Percentiles rank a stretch among this genome's conserved stretches.
Evolutionary conservation across 2,113 vertebrate genomes (phyloP).

Genomic region (Ursus arctos): DNA sequence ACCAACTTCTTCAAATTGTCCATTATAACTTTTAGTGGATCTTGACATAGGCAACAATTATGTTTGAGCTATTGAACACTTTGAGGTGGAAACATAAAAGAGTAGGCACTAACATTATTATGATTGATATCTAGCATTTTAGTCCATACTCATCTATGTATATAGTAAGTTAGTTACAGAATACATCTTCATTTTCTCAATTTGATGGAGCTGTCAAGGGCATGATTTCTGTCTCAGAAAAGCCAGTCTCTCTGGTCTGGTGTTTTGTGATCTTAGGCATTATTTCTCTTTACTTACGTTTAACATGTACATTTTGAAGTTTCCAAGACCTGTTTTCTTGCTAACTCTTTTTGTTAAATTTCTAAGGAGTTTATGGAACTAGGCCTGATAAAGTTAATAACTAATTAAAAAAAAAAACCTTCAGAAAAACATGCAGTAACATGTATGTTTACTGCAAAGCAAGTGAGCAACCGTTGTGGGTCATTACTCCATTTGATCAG

Average conservation of each 20-base stretch:
- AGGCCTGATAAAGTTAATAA: slow-evolving; percentile 26
- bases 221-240: slow-evolving; percentile 47
- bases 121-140: slow-evolving; percentile 57
- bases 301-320: slow-evolving; percentile 39
- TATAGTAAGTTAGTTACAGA: not conserved
- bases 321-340: not conserved
- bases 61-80: slow-evolving; percentile 16
- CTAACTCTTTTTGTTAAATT: slow-evolving; percentile 11
- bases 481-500: not conserved
- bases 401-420: slow-evolving; percentile 44
- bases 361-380: not conserved
- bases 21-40: slow-evolving; percentile 40
- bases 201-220: not conserved
- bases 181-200: slow-evolving; percentile 54
- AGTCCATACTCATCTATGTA: slow-evolving; percentile 17
- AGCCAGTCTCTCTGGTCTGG: not conserved
- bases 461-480: not conserved
- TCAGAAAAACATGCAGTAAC: not conserved
- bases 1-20: slow-evolving; percentile 41
- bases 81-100: slow-evolving; percentile 34
- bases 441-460: not conserved
- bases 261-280: slow-evolving; percentile 29
- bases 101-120: slow-evolving; percentile 1
- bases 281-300: not conserved
- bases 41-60: slow-evolving; percentile 53